These are phyloP conservation scores for Catharus fuscescens DNA, from an alignment of 2,113 vertebrate genomes.

Conservation along the genomic window DNA sequence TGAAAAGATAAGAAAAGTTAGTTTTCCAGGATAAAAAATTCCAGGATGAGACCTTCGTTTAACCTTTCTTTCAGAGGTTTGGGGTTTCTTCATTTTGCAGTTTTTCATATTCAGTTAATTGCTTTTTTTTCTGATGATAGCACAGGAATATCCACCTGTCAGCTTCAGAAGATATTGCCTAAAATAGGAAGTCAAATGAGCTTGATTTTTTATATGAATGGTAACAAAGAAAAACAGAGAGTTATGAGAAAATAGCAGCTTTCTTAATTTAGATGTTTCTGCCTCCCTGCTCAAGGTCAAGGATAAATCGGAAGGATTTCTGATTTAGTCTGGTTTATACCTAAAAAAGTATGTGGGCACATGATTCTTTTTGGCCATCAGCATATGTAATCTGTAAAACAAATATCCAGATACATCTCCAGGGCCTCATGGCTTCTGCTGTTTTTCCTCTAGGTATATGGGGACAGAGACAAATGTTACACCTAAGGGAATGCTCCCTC, in stretches of 20 bases:
- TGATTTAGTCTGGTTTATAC: neutral
- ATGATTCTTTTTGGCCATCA: neutral
- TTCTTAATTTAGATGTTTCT: neutral
- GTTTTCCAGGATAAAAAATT: neutral
- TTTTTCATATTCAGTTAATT: neutral
- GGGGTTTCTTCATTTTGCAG: neutral
- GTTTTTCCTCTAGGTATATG: neutral
- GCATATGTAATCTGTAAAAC: neutral
- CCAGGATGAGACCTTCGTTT: neutral
- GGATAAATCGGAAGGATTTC: neutral
- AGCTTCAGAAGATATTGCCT: neutral
- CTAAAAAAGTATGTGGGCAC: fast-evolving
- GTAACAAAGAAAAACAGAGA: neutral
- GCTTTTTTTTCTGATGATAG: neutral
- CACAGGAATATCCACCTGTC: neutral
- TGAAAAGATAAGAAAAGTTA: neutral
- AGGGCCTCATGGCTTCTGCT: neutral
- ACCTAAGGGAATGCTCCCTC: neutral
- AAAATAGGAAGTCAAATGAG: neutral
- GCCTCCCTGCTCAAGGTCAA: neutral
- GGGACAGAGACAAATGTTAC: neutral
- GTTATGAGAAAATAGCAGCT: neutral
- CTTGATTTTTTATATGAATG: neutral
- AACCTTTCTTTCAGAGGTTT: neutral
- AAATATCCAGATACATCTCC: neutral